Conservation (phyloP, 2,113 vertebrate genomes). For the Zosterops japonicus region DNA sequence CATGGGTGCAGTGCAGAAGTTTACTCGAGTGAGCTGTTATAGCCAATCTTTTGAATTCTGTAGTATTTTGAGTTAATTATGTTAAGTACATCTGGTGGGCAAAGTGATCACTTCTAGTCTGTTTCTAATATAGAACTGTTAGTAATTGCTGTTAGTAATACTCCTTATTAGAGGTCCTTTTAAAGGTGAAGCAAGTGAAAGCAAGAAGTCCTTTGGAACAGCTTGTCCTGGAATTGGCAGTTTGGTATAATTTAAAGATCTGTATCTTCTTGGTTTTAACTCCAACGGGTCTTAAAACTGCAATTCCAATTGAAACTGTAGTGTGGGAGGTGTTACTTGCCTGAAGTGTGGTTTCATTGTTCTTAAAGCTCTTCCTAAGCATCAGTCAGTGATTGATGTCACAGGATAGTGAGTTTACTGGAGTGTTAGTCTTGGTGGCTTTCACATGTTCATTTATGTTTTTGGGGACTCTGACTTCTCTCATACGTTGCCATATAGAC, state of each 20-base stretch:
- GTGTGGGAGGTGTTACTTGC: not conserved
- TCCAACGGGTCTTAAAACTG: not conserved
- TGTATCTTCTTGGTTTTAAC: not conserved
- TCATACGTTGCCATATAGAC: not conserved
- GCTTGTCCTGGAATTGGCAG: not conserved
- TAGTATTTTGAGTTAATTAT: not conserved
- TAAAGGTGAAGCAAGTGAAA: not conserved
- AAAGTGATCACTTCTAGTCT: not conserved
- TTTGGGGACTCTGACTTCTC: not conserved
- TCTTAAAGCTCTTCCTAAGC: not conserved
- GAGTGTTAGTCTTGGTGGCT: not conserved
- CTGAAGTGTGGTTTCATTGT: not conserved
- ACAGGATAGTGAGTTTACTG: not conserved
- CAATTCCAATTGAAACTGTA: not conserved
- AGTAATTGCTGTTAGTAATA: not conserved
- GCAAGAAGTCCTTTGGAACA: not conserved
- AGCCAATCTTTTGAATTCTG: not conserved
- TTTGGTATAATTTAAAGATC: not conserved
- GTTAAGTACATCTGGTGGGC: not conserved
- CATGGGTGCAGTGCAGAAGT: not conserved
- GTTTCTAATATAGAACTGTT: not conserved
- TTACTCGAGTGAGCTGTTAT: accelerated
- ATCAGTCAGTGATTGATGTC: not conserved
- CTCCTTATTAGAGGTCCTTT: not conserved
- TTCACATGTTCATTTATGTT: not conserved